phyloP scores from a whole-genome alignment of 2,888 invertebrate genomes.

The Caenorhabditis panamensis region DNA sequence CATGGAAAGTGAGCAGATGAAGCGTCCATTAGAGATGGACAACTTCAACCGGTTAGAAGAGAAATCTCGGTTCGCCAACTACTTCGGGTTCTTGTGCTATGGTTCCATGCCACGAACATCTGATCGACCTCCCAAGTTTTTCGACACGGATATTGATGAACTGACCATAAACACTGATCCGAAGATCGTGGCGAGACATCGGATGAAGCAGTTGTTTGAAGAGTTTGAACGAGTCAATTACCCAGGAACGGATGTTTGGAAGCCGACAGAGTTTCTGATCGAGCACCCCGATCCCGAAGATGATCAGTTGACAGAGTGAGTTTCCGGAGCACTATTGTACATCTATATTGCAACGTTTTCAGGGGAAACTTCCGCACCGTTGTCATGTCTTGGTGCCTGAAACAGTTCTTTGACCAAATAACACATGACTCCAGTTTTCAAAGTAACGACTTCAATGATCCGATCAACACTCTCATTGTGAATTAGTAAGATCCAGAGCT shows the following conservation, averaged over 20 bases:
- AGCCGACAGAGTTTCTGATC: constrained; percentile 11
- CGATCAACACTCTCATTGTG: not conserved
- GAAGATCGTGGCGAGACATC: not conserved
- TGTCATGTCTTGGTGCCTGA: not conserved
- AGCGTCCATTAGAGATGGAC: not conserved
- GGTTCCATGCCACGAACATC: not conserved
- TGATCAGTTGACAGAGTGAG: constrained; percentile 17
- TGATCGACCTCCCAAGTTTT: constrained; percentile 1
- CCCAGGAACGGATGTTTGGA: constrained; percentile 35
- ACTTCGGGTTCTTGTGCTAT: constrained; percentile 18
- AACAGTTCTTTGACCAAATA: not conserved
- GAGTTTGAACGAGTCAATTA: constrained; percentile 42
- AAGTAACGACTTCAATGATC: not conserved
- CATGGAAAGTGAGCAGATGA: constrained; percentile 19
- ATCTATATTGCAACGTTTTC: not conserved
- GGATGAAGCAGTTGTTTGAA: constrained; percentile 16
- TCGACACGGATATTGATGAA: constrained; percentile 20
- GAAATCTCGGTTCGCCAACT: constrained; percentile 14
- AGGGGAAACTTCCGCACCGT: too few relatives aligned
- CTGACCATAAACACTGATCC: not conserved
- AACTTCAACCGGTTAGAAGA: not conserved
- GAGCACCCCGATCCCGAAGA: not conserved
- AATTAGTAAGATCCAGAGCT: not conserved
- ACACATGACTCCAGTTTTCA: not conserved
- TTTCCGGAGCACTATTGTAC: not conserved